A percentile compares a stretch with the other conserved stretches of the same genome.
These are phyloP conservation scores for Diadegma fenestrale DNA, from an alignment of 2,888 invertebrate genomes.

Conservation along the genomic window DNA sequence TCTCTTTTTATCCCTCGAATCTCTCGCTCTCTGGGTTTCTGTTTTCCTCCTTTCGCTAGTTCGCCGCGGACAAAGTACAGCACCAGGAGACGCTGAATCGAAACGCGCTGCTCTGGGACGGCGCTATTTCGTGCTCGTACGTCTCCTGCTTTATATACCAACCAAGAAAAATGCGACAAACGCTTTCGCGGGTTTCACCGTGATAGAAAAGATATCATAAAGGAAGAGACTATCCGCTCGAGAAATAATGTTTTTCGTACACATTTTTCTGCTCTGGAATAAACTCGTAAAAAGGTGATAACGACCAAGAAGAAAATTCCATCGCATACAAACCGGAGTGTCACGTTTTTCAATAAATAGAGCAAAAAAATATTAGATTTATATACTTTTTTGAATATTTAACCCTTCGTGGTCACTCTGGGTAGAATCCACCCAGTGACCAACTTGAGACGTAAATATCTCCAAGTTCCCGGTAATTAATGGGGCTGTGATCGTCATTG, in stretches of 20 bases:
- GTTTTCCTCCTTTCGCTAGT: neutral
- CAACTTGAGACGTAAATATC: too few species aligned
- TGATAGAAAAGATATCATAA: constrained; percentile 64
- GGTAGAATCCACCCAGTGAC: too few species aligned
- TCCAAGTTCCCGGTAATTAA: too few species aligned
- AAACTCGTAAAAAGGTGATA: constrained; percentile 20
- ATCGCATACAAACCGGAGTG: neutral
- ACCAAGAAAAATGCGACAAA: constrained; percentile 62
- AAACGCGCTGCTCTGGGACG: constrained; percentile 39
- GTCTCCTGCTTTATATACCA: constrained; percentile 44
- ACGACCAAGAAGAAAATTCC: constrained; percentile 33
- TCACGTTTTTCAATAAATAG: constrained; percentile 38
- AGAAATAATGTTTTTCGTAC: constrained; percentile 53
- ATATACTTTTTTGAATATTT: too few species aligned
- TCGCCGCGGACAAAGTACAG: constrained; percentile 26
- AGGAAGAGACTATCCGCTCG: constrained; percentile 55
- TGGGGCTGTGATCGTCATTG: too few species aligned
- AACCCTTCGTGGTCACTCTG: too few species aligned
- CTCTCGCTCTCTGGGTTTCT: constrained; percentile 10
- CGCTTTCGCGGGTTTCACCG: constrained; percentile 53
- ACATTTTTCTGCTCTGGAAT: neutral
- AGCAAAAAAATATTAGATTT: constrained; percentile 32
- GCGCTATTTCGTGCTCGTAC: constrained; percentile 43
- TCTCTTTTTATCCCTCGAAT: constrained; percentile 25
- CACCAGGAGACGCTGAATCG: constrained; percentile 45